Percentiles rank a stretch among this genome's conserved stretches.
phyloP scores from a whole-genome alignment of 2,113 vertebrate species.

The Corythoichthys intestinalis region DNA sequence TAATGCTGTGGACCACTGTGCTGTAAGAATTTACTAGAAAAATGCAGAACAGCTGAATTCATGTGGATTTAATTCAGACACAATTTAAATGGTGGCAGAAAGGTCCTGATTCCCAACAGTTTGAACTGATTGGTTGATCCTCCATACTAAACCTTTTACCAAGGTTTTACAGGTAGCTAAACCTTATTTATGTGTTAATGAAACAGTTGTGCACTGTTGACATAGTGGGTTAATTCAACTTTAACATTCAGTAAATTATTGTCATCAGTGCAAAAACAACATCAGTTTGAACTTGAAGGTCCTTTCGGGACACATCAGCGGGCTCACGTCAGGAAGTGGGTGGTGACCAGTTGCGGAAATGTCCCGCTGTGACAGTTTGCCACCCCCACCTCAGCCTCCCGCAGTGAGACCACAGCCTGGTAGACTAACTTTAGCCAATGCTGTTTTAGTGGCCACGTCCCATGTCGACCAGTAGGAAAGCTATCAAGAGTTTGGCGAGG shows the following conservation, averaged over 20 bases:
- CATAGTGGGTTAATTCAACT: not conserved
- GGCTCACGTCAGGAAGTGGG: conserved; percentile 25
- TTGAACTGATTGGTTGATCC: too few relatives aligned
- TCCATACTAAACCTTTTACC: not conserved
- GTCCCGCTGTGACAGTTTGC: conserved; percentile 55
- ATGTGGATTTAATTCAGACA: too few relatives aligned
- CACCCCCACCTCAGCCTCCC: conserved; percentile 1
- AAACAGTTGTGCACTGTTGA: not conserved
- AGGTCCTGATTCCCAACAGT: too few relatives aligned
- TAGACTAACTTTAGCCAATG: conserved; percentile 50
- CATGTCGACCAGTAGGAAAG: conserved; percentile 3
- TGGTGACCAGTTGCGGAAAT: conserved; percentile 38
- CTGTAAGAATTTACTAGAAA: too few relatives aligned
- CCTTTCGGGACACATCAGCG: not conserved
- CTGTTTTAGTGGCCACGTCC: conserved; percentile 56
- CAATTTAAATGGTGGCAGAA: too few relatives aligned
- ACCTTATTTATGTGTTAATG: not conserved
- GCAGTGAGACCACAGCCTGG: conserved; percentile 40
- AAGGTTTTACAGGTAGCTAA: not conserved
- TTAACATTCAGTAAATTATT: not conserved
- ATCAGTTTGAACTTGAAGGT: conserved; percentile 7
- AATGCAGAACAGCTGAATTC: too few relatives aligned
- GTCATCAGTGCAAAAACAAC: not conserved
- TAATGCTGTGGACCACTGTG: too few relatives aligned
- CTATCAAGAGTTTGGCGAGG: conserved; percentile 9